Evolutionary conservation across 1,140 invertebrate species (phyloP).

Genomic region (Campoletis sonorensis): DNA sequence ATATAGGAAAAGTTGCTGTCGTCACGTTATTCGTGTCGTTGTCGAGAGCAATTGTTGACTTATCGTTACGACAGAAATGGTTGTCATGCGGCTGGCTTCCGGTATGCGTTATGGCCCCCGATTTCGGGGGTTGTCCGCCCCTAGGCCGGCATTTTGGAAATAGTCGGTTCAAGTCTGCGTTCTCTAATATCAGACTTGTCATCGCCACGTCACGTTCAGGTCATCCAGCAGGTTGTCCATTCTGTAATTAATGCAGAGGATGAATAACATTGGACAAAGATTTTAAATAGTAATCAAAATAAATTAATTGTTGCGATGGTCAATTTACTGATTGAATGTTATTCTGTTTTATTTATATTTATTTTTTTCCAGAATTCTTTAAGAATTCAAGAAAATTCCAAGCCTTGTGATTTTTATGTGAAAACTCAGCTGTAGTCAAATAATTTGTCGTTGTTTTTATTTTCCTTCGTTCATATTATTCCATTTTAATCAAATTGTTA

Average conservation of each 20-base stretch:
- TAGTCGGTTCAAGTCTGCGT: constrained; percentile 75
- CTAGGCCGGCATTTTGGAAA: constrained; percentile 77
- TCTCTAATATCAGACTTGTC: constrained; percentile 77
- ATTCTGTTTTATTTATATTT: too few relatives aligned
- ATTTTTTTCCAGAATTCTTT: too few relatives aligned
- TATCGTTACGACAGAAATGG: constrained; percentile 62
- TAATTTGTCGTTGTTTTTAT: too few relatives aligned
- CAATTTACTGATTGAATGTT: too few relatives aligned
- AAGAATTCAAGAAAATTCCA: too few relatives aligned
- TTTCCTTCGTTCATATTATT: too few relatives aligned
- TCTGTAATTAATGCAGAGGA: constrained; percentile 47
- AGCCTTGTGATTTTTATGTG: too few relatives aligned
- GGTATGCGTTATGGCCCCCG: constrained; percentile 64
- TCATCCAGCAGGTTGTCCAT: constrained; percentile 63
- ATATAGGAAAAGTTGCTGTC: constrained; percentile 60
- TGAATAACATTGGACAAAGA: not conserved
- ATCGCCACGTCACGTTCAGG: constrained; percentile 72
- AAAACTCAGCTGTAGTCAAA: too few relatives aligned
- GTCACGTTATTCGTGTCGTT: constrained; percentile 62
- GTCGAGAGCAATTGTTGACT: constrained; percentile 57
- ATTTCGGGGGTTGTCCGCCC: constrained; percentile 68
- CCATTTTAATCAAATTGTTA: too few relatives aligned
- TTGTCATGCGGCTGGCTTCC: constrained; percentile 71
- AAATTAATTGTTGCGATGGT: not conserved
- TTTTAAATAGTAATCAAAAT: too few relatives aligned